A percentile compares a stretch with the other conserved stretches of the same genome.
These are phyloP conservation scores for Eumaeus atala DNA, from an alignment of 1,140 invertebrate genomes.

Conservation along the genomic window DNA sequence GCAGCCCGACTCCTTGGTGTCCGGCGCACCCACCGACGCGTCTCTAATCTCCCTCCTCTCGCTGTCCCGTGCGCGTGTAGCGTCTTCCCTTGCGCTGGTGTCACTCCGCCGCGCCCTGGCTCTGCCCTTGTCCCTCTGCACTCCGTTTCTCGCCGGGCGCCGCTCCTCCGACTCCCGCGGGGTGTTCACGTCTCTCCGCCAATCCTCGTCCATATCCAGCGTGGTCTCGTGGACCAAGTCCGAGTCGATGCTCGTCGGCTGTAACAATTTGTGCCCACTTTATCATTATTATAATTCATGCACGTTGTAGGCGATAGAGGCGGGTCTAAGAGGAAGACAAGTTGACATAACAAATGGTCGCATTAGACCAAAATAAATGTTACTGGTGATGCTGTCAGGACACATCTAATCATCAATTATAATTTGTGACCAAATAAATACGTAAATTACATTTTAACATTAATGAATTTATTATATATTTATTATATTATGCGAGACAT, in stretches of 20 bases:
- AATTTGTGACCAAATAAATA: too few species aligned
- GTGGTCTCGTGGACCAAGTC: slow-evolving; percentile 56
- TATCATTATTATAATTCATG: too few species aligned
- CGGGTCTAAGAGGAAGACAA: too few species aligned
- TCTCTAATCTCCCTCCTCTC: slow-evolving; percentile 57
- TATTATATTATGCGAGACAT: too few species aligned
- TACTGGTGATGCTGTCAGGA: too few species aligned
- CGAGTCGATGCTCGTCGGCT: slow-evolving; percentile 61
- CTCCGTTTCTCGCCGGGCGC: slow-evolving; percentile 53
- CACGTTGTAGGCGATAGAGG: too few species aligned
- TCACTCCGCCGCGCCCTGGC: slow-evolving; percentile 52
- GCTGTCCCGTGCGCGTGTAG: slow-evolving; percentile 44
- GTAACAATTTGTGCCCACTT: slow-evolving; percentile 6
- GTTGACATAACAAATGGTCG: too few species aligned
- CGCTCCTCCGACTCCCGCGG: slow-evolving; percentile 45
- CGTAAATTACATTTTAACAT: too few species aligned
- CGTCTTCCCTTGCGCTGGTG: slow-evolving; percentile 56
- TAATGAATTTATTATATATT: too few species aligned
- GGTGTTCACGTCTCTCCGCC: slow-evolving; percentile 62
- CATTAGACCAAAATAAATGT: too few species aligned
- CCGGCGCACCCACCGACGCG: slow-evolving; percentile 68
- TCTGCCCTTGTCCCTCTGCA: slow-evolving; percentile 55
- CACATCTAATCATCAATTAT: too few species aligned
- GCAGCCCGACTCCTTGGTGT: slow-evolving; percentile 85
- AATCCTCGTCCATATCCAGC: slow-evolving; percentile 61